These are phyloP conservation scores for Onychomys arenicola DNA, from an alignment of 2,797 vertebrate species.

Conservation along the genomic window DNA sequence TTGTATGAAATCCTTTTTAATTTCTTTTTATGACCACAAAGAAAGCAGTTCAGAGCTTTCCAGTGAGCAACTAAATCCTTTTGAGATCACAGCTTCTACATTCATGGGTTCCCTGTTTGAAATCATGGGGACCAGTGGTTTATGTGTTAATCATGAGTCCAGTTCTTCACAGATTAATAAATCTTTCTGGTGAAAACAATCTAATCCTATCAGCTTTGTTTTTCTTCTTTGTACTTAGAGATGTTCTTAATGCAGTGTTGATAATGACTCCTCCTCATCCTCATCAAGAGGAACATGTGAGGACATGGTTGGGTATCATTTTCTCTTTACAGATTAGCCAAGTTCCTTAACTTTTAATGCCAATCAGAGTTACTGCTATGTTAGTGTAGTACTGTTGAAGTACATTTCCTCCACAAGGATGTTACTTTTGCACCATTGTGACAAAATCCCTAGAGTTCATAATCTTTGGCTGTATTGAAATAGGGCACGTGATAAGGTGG, in stretches of 20 bases:
- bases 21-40: conserved; percentile 25
- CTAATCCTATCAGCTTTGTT: conserved; percentile 39
- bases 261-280: neutral
- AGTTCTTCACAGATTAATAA: conserved; percentile 68
- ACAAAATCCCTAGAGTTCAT: neutral
- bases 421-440: neutral
- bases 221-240: conserved; percentile 27
- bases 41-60: conserved; percentile 69
- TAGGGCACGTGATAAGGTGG: neutral
- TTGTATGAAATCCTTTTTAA: conserved; percentile 54
- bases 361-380: neutral
- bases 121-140: conserved; percentile 28
- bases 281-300: neutral
- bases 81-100: conserved; percentile 31
- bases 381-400: neutral
- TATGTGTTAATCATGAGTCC: conserved; percentile 42
- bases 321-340: neutral
- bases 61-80: conserved; percentile 23
- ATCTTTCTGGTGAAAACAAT: conserved; percentile 48
- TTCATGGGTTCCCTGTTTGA: neutral
- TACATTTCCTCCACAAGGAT: neutral
- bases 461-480: neutral
- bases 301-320: neutral
- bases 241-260: neutral
- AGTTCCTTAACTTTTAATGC: neutral